phyloP scores from a whole-genome alignment of 2,113 vertebrate species.

The Tringa solitaria region DNA sequence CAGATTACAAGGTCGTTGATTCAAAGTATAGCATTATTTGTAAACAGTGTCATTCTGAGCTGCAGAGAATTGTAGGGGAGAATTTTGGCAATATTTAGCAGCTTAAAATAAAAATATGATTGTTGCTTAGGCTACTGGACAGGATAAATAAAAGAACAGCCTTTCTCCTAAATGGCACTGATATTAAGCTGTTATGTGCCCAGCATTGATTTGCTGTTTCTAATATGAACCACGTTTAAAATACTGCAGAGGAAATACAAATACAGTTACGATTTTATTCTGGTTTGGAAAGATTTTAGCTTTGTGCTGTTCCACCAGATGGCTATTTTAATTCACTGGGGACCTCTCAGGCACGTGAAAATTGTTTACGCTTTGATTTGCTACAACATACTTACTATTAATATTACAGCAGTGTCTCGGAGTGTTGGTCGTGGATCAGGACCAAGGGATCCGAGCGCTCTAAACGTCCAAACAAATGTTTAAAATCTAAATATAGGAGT shows the following conservation, averaged over 20 bases:
- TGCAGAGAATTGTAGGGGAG: not conserved
- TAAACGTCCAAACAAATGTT: not conserved
- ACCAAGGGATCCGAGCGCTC: not conserved
- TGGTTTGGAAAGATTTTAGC: not conserved
- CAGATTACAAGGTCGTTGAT: slow-evolving; percentile 9
- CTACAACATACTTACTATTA: not conserved
- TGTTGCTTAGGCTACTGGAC: slow-evolving; percentile 4
- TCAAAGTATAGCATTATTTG: not conserved
- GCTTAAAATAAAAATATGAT: not conserved
- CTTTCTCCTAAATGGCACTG: not conserved
- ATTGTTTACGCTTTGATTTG: not conserved
- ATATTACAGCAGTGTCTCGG: not conserved
- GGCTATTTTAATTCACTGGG: not conserved
- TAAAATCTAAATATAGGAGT: not conserved
- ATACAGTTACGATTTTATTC: not conserved
- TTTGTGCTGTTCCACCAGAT: not conserved
- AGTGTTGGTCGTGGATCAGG: not conserved
- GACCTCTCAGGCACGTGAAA: not conserved
- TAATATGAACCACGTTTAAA: not conserved
- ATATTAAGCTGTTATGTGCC: not conserved
- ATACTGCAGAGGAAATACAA: not conserved
- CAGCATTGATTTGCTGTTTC: not conserved
- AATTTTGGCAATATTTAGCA: not conserved
- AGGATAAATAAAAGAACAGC: not conserved
- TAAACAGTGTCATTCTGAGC: not conserved